phyloP scores from a whole-genome alignment of 2,888 invertebrate genomes.

The Eupsilia transversa region DNA sequence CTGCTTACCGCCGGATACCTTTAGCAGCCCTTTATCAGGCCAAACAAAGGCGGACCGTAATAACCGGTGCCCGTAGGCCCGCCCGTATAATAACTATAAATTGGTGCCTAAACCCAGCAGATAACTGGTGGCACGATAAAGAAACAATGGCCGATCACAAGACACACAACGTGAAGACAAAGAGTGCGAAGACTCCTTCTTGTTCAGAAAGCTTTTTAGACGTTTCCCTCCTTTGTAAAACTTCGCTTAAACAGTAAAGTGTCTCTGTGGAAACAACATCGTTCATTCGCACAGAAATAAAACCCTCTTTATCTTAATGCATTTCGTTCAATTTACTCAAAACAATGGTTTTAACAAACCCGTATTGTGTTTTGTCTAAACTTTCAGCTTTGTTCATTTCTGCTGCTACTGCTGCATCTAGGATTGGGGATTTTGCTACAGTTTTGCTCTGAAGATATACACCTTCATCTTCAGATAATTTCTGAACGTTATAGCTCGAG shows the following conservation, averaged over 20 bases:
- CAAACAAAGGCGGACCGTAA: conserved; percentile 75
- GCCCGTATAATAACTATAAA: conserved; percentile 81
- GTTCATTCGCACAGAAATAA: conserved; percentile 78
- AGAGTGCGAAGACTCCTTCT: conserved; percentile 72
- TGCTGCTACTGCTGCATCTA: conserved; percentile 21
- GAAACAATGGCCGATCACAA: conserved; percentile 79
- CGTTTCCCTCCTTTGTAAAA: conserved; percentile 74
- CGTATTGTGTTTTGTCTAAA: conserved; percentile 74
- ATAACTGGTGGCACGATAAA: conserved; percentile 78
- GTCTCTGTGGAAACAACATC: conserved; percentile 75
- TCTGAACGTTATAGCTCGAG: conserved; percentile 15
- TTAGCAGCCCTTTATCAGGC: conserved; percentile 74
- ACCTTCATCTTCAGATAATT: conserved; percentile 11
- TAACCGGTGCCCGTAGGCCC: conserved; percentile 73
- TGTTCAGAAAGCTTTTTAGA: conserved; percentile 80
- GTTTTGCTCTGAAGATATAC: conserved; percentile 26
- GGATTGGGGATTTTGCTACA: conserved; percentile 20
- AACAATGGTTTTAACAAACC: conserved; percentile 79
- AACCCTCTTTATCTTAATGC: conserved; percentile 79
- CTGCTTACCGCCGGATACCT: conserved; percentile 64
- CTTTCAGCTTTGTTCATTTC: conserved; percentile 54
- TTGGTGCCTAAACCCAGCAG: conserved; percentile 72
- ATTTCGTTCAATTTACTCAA: conserved; percentile 78
- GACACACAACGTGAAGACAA: conserved; percentile 78
- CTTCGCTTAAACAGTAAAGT: conserved; percentile 78